Evolutionary conservation across 2,888 invertebrate genomes (phyloP).

Genomic region (Portevinia maculata): DNA sequence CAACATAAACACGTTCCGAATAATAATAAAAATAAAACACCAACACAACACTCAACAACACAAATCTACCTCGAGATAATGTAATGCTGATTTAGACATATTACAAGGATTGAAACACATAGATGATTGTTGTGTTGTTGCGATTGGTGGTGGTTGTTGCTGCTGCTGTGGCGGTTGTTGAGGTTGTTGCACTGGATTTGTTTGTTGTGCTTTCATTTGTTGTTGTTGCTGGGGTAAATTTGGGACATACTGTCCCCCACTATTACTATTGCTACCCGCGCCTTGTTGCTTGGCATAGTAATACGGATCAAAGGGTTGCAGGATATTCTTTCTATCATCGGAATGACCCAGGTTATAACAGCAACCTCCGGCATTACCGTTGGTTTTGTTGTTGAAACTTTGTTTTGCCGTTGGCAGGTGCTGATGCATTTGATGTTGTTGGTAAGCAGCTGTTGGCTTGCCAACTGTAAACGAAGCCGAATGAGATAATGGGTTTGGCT

Average conservation of each 20-base stretch:
- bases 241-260: constrained; percentile 44
- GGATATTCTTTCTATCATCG: constrained; percentile 76
- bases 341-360: constrained; percentile 70
- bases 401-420: constrained; percentile 73
- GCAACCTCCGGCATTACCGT: constrained; percentile 64
- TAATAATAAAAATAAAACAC: constrained; percentile 45
- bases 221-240: constrained; percentile 72
- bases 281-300: constrained; percentile 78
- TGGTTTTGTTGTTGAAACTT: constrained; percentile 58
- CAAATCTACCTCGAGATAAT: constrained; percentile 82
- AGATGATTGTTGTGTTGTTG: constrained; percentile 78
- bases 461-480: constrained; percentile 80
- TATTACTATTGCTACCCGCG: constrained; percentile 58
- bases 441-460: constrained; percentile 77
- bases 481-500: constrained; percentile 78
- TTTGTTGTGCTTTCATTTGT: constrained; percentile 55
- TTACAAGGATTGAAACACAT: constrained; percentile 77
- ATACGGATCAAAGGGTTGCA: constrained; percentile 80
- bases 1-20: constrained; percentile 16
- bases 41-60: constrained; percentile 45
- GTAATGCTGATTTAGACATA: constrained; percentile 81
- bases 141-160: constrained; percentile 70
- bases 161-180: constrained; percentile 75
- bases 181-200: constrained; percentile 70
- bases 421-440: constrained; percentile 75